These are phyloP conservation scores for Temnothorax nylanderi DNA, from an alignment of 1,140 invertebrate genomes.

Conservation along the genomic window DNA sequence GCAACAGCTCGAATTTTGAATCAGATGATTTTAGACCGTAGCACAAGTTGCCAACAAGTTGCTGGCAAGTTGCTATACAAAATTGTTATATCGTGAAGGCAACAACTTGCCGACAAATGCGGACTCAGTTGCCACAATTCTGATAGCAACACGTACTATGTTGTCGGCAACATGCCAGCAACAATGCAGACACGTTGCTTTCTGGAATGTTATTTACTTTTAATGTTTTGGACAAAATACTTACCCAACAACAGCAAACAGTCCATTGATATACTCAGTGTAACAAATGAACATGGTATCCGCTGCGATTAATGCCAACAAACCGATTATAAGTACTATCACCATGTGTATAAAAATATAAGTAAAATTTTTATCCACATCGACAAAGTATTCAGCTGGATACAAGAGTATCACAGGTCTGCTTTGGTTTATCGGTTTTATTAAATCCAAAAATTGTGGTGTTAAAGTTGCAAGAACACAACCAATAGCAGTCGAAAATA, in stretches of 20 bases:
- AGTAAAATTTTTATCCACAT: neutral
- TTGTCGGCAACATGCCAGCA: no score
- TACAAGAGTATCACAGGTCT: constrained; percentile 4
- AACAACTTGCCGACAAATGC: no score
- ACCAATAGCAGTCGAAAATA: neutral
- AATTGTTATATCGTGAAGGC: no score
- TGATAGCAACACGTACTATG: no score
- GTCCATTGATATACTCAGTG: constrained; percentile 6
- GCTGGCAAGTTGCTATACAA: no score
- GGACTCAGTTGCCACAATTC: no score
- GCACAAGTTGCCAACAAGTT: no score
- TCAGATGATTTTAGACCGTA: no score
- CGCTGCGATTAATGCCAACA: neutral
- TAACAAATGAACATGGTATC: constrained; percentile 25
- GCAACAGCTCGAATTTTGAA: no score
- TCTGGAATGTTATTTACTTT: neutral
- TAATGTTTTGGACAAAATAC: neutral
- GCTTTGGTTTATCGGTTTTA: constrained; percentile 4
- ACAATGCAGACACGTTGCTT: no score
- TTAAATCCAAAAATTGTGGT: constrained; percentile 7
- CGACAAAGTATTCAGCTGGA: neutral
- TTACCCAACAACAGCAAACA: constrained; percentile 16
- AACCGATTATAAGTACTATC: neutral
- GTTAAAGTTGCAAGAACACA: neutral
- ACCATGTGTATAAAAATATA: constrained; percentile 1